Percentiles rank a stretch among this genome's conserved stretches.
phyloP scores from a whole-genome alignment of 2,113 vertebrate genomes.

The Myotis lucifugus region DNA sequence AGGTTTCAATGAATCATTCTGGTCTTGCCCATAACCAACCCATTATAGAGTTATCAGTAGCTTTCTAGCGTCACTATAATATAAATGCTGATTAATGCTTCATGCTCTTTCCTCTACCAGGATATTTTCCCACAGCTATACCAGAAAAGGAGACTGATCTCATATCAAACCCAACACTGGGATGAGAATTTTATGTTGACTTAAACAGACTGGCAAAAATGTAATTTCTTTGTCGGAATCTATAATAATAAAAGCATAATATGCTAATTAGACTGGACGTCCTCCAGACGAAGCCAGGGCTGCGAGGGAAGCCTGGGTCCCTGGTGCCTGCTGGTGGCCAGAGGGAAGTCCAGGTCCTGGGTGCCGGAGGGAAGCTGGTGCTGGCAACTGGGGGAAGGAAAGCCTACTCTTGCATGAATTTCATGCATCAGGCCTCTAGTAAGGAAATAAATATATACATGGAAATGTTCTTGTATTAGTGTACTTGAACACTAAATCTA shows the following conservation, averaged over 20 bases:
- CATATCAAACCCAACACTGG: background rate
- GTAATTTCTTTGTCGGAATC: background rate
- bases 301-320: too few species aligned
- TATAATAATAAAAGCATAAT: too few species aligned
- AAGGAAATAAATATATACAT: background rate
- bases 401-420: too few species aligned
- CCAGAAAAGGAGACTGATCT: background rate
- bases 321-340: too few species aligned
- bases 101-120: background rate
- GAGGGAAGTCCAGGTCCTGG: too few species aligned
- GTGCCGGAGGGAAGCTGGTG: too few species aligned
- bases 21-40: background rate
- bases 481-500: constrained; percentile 47
- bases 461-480: background rate
- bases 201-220: background rate
- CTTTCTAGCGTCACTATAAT: background rate
- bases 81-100: background rate
- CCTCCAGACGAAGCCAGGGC: too few species aligned
- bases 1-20: constrained; percentile 21
- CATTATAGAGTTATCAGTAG: constrained; percentile 25
- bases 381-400: too few species aligned
- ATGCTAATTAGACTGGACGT: too few species aligned
- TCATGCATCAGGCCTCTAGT: background rate
- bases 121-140: background rate
- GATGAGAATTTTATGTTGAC: background rate